phyloP scores from a whole-genome alignment of 1,140 invertebrate species.

The Caenorhabditis briggsae region DNA sequence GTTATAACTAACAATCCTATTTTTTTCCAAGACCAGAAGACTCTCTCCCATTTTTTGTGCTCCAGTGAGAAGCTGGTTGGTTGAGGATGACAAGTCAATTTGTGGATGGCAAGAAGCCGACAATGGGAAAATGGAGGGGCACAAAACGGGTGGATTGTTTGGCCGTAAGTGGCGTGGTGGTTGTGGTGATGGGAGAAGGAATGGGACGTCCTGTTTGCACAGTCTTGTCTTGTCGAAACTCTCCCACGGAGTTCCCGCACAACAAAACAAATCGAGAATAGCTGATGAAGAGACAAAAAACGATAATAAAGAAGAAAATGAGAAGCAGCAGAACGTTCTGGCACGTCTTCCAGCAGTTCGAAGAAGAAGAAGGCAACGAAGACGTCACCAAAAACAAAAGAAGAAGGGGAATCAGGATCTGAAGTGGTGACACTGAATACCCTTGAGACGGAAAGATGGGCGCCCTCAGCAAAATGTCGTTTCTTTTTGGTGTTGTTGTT shows the following conservation, averaged over 20 bases:
- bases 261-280: constrained; percentile 29
- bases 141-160: constrained; percentile 4
- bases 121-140: constrained; percentile 41
- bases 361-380: background rate
- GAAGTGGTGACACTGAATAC: constrained; percentile 56
- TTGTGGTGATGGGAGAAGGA: too few relatives aligned
- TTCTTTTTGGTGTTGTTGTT: constrained; percentile 29
- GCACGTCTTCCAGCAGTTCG: constrained; percentile 20
- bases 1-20: background rate
- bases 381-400: background rate
- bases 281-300: background rate
- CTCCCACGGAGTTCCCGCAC: constrained; percentile 5
- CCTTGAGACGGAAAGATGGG: constrained; percentile 21
- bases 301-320: background rate
- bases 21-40: constrained; percentile 8
- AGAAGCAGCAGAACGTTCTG: constrained; percentile 29
- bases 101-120: constrained; percentile 51
- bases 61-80: background rate
- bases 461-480: constrained; percentile 9
- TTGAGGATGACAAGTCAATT: constrained; percentile 24
- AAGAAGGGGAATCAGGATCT: constrained; percentile 33
- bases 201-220: constrained; percentile 28
- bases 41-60: background rate
- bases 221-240: constrained; percentile 42
- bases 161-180: constrained; percentile 48